Evolutionary conservation across 2,797 vertebrate species (phyloP).

Genomic region (Paramormyrops hopkinsi): DNA sequence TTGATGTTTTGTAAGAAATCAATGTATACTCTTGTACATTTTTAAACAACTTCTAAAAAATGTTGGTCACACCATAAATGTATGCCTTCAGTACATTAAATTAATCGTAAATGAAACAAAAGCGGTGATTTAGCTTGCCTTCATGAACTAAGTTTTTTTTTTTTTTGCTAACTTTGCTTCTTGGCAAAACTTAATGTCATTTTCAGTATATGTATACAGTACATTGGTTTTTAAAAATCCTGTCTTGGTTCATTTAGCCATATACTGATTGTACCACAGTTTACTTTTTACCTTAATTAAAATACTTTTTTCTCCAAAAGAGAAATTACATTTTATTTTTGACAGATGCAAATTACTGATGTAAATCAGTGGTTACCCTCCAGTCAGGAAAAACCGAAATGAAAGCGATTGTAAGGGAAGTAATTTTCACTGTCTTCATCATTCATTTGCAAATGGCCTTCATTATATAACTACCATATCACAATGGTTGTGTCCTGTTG

Average conservation of each 20-base stretch:
- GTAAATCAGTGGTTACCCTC: not conserved
- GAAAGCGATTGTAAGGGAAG: not conserved
- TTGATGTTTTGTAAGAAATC: conserved; percentile 38
- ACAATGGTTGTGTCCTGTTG: not conserved
- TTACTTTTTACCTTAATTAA: not conserved
- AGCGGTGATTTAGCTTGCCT: conserved; percentile 32
- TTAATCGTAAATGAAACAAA: conserved; percentile 31
- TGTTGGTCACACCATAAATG: conserved; percentile 36
- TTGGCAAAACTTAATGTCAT: not conserved
- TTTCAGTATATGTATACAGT: not conserved
- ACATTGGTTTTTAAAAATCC: not conserved
- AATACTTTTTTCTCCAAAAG: conserved; percentile 1
- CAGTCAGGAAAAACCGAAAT: not conserved
- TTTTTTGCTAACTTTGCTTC: not conserved
- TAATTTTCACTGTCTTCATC: not conserved
- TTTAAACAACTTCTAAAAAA: conserved; percentile 35
- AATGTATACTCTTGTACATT: conserved; percentile 37
- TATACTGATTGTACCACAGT: not conserved
- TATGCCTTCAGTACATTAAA: conserved; percentile 38
- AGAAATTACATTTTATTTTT: conserved; percentile 6
- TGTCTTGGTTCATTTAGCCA: not conserved
- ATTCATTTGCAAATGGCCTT: not conserved
- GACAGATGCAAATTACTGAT: not conserved
- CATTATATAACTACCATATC: not conserved
- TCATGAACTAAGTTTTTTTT: conserved; percentile 10